Percentiles rank a stretch among this genome's conserved stretches.
Conservation (phyloP, 2,113 vertebrate genomes). For the Myxocyprinus asiaticus region DNA sequence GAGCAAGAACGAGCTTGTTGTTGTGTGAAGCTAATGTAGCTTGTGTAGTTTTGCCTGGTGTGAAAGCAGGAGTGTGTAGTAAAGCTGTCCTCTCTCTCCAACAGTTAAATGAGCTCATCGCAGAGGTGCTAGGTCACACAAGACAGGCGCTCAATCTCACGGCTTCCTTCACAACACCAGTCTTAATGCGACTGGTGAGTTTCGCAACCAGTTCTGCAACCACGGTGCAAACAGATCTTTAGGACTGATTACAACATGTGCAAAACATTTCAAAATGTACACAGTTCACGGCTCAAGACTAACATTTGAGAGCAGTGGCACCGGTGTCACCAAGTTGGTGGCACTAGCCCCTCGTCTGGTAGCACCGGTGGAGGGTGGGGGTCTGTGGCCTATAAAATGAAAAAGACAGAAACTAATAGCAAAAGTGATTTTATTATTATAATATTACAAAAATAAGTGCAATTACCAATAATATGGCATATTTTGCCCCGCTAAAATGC, state of each 20-base stretch:
- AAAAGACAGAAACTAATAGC: too few relatives aligned
- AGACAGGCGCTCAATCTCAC: slow-evolving; percentile 19
- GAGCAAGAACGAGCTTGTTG: not conserved
- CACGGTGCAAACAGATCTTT: not conserved
- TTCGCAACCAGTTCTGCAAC: not conserved
- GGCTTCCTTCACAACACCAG: not conserved
- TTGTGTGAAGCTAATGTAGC: not conserved
- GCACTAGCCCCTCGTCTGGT: too few relatives aligned
- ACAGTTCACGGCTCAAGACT: too few relatives aligned
- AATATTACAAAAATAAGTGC: too few relatives aligned
- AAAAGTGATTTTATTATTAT: too few relatives aligned
- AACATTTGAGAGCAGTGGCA: too few relatives aligned
- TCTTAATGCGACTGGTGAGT: not conserved
- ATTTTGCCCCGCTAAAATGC: too few relatives aligned
- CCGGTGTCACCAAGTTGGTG: too few relatives aligned
- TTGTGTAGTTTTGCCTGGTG: slow-evolving; percentile 10
- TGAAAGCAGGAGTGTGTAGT: not conserved
- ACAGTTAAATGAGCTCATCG: slow-evolving; percentile 28
- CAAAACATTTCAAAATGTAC: not conserved
- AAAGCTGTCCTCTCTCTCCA: not conserved
- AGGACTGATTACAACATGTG: not conserved
- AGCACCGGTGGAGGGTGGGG: too few relatives aligned
- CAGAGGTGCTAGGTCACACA: slow-evolving; percentile 22
- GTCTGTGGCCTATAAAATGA: too few relatives aligned
- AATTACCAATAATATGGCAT: too few relatives aligned